Evolutionary conservation across 2,888 invertebrate species (phyloP).

Genomic region (Xestia sexstrigata): DNA sequence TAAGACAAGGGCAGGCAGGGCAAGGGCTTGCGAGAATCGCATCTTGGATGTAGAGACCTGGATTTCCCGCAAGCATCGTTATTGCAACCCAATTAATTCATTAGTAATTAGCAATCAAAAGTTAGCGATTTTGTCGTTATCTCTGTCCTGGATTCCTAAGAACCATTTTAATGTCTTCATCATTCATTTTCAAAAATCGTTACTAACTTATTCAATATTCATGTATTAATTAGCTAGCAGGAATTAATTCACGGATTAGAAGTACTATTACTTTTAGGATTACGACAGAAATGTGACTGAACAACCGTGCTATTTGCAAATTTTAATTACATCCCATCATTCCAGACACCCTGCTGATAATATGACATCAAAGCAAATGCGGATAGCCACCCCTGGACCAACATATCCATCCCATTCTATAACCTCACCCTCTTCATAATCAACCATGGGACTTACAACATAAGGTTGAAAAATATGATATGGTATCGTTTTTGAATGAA

Average conservation of each 20-base stretch:
- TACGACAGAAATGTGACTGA: conserved; percentile 21
- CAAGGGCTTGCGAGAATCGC: too few species aligned
- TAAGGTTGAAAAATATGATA: conserved; percentile 38
- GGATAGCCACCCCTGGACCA: conserved; percentile 69
- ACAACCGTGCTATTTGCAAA: conserved; percentile 63
- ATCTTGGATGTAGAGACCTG: too few species aligned
- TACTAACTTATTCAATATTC: not conserved
- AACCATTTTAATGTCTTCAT: too few species aligned
- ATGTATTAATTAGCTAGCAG: not conserved
- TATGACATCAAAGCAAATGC: conserved; percentile 82
- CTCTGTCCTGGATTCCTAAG: too few species aligned
- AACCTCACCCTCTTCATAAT: not conserved
- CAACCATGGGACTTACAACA: not conserved
- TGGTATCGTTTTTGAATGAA: conserved; percentile 5
- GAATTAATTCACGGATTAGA: conserved; percentile 10
- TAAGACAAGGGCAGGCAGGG: too few species aligned
- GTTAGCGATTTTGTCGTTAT: too few species aligned
- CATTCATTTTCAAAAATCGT: too few species aligned
- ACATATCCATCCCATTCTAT: conserved; percentile 1
- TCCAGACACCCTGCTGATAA: conserved; percentile 79
- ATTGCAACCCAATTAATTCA: too few species aligned
- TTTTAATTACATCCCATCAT: conserved; percentile 79
- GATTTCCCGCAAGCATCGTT: too few species aligned
- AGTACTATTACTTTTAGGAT: conserved; percentile 48
- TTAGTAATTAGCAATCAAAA: too few species aligned